These are phyloP conservation scores for Melikaiella ostensackeni DNA, from an alignment of 2,888 invertebrate species.

Conservation along the genomic window DNA sequence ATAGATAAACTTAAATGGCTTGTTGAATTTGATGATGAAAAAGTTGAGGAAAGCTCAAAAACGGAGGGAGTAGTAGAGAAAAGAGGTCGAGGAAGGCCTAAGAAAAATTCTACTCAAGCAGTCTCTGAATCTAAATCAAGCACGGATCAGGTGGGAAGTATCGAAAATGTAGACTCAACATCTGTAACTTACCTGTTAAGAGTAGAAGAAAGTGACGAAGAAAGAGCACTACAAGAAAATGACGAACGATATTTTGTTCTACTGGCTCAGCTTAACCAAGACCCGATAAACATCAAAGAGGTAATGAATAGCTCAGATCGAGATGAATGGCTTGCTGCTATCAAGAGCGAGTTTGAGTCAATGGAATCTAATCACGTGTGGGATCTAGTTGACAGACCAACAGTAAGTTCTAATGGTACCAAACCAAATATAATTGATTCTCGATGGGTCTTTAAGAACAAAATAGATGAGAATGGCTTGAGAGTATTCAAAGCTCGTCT, in stretches of 20 bases:
- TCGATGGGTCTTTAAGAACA: constrained; percentile 1
- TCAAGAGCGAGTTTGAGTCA: constrained; percentile 48
- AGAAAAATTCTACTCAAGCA: too few species aligned
- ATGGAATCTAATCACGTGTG: constrained; percentile 49
- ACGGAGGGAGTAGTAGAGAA: constrained; percentile 36
- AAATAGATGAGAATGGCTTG: not conserved
- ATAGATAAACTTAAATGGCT: not conserved
- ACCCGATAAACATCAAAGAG: constrained; percentile 43
- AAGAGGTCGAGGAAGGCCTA: not conserved
- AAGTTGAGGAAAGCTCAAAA: not conserved
- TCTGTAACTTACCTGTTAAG: not conserved
- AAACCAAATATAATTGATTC: constrained; percentile 51
- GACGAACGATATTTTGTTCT: constrained; percentile 39
- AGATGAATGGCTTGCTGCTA: constrained; percentile 43
- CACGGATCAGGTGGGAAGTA: too few species aligned
- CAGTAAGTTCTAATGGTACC: constrained; percentile 35
- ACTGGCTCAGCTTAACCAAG: constrained; percentile 34
- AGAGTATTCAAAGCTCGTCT: constrained; percentile 46
- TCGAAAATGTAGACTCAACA: too few species aligned
- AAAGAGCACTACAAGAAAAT: not conserved
- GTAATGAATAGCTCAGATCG: constrained; percentile 43
- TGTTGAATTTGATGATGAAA: not conserved
- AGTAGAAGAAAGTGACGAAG: not conserved
- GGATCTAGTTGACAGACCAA: constrained; percentile 41
- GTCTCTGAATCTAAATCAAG: too few species aligned